A percentile compares a stretch with the other conserved stretches of the same genome.
phyloP scores from a whole-genome alignment of 2,888 invertebrate genomes.

The Yponomeuta malinellus region DNA sequence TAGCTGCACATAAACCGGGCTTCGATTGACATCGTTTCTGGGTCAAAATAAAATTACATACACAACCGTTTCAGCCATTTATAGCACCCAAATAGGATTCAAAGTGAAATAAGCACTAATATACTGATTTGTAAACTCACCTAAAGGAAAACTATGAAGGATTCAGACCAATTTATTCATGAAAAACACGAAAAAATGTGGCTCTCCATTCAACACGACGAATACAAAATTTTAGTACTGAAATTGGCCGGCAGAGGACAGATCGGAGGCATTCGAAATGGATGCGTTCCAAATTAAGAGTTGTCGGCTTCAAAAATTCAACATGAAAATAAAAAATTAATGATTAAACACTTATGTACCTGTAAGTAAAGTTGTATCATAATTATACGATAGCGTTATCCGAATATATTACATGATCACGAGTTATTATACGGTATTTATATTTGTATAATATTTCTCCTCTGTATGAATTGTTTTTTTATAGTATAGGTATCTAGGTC shows the following conservation, averaged over 20 bases:
- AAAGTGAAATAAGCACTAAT: slow-evolving; percentile 23
- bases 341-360: too few species aligned
- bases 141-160: slow-evolving; percentile 61
- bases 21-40: slow-evolving; percentile 62
- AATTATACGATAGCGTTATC: too few species aligned
- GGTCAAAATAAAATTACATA: slow-evolving; percentile 62
- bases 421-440: too few species aligned
- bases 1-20: slow-evolving; percentile 58
- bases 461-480: too few species aligned
- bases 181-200: slow-evolving; percentile 71
- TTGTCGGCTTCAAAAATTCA: too few species aligned
- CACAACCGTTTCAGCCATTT: slow-evolving; percentile 43
- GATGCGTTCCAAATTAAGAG: slow-evolving; percentile 34
- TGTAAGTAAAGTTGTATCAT: too few species aligned
- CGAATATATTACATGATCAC: too few species aligned
- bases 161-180: slow-evolving; percentile 66
- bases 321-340: too few species aligned
- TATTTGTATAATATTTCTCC: too few species aligned
- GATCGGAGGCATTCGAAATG: slow-evolving; percentile 38
- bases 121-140: slow-evolving; percentile 47
- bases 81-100: slow-evolving; percentile 26
- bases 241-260: slow-evolving; percentile 43
- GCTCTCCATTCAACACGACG: slow-evolving; percentile 72
- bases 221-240: slow-evolving; percentile 74
- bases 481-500: too few species aligned